A percentile compares a stretch with the other conserved stretches of the same genome.
Conservation (phyloP, 1,140 invertebrate genomes). For the Pseudomyrmex sp. region DNA sequence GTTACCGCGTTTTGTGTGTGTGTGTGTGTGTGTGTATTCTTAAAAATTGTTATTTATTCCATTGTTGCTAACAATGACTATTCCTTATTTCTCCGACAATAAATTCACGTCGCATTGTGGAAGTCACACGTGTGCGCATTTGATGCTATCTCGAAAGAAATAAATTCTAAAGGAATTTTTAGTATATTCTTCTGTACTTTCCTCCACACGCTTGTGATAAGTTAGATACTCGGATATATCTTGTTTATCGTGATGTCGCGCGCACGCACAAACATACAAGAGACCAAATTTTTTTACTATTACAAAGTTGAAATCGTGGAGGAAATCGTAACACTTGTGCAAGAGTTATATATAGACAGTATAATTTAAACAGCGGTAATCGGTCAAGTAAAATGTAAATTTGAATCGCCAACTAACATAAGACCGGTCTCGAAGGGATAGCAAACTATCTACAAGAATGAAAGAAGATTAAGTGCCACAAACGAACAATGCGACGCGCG, state of each 20-base stretch:
- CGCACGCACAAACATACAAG: not conserved
- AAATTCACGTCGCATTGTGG: conserved; percentile 10
- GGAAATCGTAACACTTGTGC: not conserved
- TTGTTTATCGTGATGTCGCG: not conserved
- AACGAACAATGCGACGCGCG: conserved; percentile 72
- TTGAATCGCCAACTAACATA: conserved; percentile 15
- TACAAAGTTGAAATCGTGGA: not conserved
- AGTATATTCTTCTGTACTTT: not conserved
- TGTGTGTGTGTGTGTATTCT: not conserved
- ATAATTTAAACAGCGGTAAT: conserved; percentile 32
- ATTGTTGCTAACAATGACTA: conserved; percentile 39
- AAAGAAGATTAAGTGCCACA: conserved; percentile 72
- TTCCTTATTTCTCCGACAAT: conserved; percentile 20
- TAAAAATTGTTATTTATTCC: conserved; percentile 43
- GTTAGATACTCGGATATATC: not conserved
- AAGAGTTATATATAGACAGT: not conserved
- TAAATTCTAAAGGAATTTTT: conserved; percentile 19
- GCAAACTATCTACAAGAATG: conserved; percentile 44
- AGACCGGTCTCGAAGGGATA: conserved; percentile 6
- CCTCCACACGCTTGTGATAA: not conserved
- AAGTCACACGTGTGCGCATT: not conserved
- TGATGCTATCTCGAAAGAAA: conserved; percentile 19
- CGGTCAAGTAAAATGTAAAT: conserved; percentile 60
- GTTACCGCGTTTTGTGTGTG: not conserved
- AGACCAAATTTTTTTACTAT: not conserved